Evolutionary conservation across 2,113 vertebrate genomes (phyloP), one percentile per base, ranked within the genome.

Genomic region (Epinephelus cyanopodus): DNA sequence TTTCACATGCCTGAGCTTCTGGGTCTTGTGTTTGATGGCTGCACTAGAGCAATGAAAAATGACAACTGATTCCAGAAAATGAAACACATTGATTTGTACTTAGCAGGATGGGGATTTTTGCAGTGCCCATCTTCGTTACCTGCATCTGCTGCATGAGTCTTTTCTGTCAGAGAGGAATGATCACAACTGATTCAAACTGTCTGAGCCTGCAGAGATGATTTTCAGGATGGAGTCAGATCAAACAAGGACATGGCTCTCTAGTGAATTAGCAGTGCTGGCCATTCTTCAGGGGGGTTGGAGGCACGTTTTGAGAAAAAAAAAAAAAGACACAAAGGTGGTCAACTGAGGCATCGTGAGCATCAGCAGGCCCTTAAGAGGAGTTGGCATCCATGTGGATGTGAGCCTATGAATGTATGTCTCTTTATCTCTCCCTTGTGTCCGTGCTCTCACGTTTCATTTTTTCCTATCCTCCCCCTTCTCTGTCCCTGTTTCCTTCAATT

Each of bases 401-500:
- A 45, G 42, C 42, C 42, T 45, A 10, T 45, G 81, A 62, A 58
- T 87, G 54, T 53, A 57, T 66, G 45, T 81, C 80, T 87, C 75
- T 84, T 81, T 66, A 87, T 78, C 61, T 75, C 48, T 83, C 83
- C 50, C 73, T 50, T n/a, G 60, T 70, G 58, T 72, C 80, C 29
- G 29, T 42, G 54, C 72, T 33, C 79, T 90, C 89, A 86, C 47
- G 33, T 80, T 85, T 81, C 53, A 77, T 83, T 87, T 84, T 45
- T 65, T 78, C 58, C 75, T 56, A 74, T 82, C 53, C 81, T 85
- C 76, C 33, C 57, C 72, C 66, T 77, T 58, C 64, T 74, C 87
- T 63, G 54, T 83, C 74, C 39, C 75, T 50, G 84, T 75, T 92
- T 91, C 84, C 81, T 84, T 87, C 85, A 70, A 74, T 87, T 86